phyloP scores from a whole-genome alignment of 1,140 invertebrate genomes.

The Prorops nasuta region DNA sequence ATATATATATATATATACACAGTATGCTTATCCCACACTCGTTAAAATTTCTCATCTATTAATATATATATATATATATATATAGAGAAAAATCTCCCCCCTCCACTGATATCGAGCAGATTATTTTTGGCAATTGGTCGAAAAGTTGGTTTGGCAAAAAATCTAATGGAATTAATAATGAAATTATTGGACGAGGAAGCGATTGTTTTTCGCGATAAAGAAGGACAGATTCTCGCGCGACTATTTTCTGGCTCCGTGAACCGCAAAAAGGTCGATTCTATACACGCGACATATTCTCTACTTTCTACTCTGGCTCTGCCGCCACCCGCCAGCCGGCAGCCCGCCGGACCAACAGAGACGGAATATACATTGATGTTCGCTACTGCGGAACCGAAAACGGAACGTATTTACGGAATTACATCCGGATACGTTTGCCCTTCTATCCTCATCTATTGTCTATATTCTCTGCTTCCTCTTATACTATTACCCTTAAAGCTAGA shows the following conservation, averaged over 20 bases:
- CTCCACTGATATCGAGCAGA: too few relatives aligned
- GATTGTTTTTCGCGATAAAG: background rate
- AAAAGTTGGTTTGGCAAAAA: too few relatives aligned
- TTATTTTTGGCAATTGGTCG: too few relatives aligned
- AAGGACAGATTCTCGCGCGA: background rate
- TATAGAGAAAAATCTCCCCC: too few relatives aligned
- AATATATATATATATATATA: too few relatives aligned
- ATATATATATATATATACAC: too few relatives aligned
- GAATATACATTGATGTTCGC: background rate
- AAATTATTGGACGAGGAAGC: too few relatives aligned
- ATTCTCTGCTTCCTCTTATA: slow-evolving; percentile 3
- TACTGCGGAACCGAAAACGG: slow-evolving; percentile 18
- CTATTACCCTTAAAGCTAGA: too few relatives aligned
- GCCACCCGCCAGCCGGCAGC: background rate
- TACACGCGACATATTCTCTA: slow-evolving; percentile 2
- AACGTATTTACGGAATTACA: slow-evolving; percentile 33
- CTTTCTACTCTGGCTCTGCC: slow-evolving; percentile 10
- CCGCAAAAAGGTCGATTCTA: slow-evolving; percentile 17
- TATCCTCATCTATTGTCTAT: slow-evolving; percentile 5
- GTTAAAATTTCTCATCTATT: too few relatives aligned
- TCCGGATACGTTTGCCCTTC: slow-evolving; percentile 20
- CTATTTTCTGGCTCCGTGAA: slow-evolving; percentile 25
- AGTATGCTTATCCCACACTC: too few relatives aligned
- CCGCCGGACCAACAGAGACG: background rate
- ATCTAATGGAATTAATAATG: too few relatives aligned